Evolutionary conservation across 2,888 invertebrate species (phyloP).

Genomic region (Dasypolia templi): DNA sequence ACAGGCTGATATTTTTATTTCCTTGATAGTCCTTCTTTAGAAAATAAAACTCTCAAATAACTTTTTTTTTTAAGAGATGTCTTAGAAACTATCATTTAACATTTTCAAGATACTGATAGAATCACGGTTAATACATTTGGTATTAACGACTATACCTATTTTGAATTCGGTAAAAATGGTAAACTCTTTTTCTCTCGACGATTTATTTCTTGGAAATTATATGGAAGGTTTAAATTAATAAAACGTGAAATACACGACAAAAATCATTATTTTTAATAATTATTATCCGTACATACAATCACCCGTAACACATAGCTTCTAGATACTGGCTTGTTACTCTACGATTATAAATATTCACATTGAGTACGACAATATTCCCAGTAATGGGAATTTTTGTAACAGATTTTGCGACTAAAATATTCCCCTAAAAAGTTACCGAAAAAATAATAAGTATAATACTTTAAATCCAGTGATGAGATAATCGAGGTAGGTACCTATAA

Average conservation of each 20-base stretch:
- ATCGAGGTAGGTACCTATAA: background rate
- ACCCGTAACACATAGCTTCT: slow-evolving; percentile 70
- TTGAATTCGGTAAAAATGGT: background rate
- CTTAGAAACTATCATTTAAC: background rate
- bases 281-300: slow-evolving; percentile 74
- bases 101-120: background rate
- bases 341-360: slow-evolving; percentile 27
- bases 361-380: slow-evolving; percentile 16
- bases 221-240: slow-evolving; percentile 10
- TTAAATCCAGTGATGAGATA: background rate
- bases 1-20: background rate
- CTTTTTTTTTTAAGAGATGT: background rate
- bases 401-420: too few relatives aligned
- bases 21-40: background rate
- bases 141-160: background rate
- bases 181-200: background rate
- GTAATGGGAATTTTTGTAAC: background rate
- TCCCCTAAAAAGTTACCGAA: background rate
- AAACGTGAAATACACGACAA: slow-evolving; percentile 71
- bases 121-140: background rate
- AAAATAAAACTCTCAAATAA: background rate
- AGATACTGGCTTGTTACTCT: slow-evolving; percentile 52
- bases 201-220: background rate
- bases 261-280: slow-evolving; percentile 74
- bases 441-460: background rate